These are phyloP conservation scores for Heterochromis multidens DNA, from an alignment of 2,113 vertebrate species.

Conservation along the genomic window DNA sequence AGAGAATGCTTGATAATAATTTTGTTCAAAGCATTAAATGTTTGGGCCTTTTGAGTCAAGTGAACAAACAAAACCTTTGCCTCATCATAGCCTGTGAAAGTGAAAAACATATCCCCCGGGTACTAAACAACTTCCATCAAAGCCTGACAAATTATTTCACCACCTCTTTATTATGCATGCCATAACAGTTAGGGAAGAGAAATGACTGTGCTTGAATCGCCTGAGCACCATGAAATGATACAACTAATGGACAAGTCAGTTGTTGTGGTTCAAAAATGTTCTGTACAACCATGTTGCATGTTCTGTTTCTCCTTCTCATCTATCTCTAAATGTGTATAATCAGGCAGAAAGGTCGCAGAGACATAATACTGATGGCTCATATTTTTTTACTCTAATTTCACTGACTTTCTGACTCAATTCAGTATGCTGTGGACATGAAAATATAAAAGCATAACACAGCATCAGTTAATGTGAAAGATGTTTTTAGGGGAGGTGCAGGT, in stretches of 20 bases:
- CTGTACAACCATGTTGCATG: slow-evolving; percentile 32
- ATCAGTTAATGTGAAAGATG: not conserved
- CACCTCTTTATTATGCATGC: slow-evolving; percentile 56
- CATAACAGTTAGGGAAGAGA: slow-evolving; percentile 25
- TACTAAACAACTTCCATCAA: slow-evolving; percentile 49
- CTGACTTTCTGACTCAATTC: not conserved
- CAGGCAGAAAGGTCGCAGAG: slow-evolving; percentile 11
- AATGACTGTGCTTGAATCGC: slow-evolving; percentile 50
- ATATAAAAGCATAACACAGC: not conserved
- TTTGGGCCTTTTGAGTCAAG: slow-evolving; percentile 41
- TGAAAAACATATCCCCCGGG: not conserved
- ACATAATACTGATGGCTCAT: not conserved
- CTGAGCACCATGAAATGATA: slow-evolving; percentile 62
- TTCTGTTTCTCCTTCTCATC: slow-evolving; percentile 12
- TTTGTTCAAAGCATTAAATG: slow-evolving; percentile 61
- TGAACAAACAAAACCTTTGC: slow-evolving; percentile 26
- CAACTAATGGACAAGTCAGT: slow-evolving; percentile 32
- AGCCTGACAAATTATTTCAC: slow-evolving; percentile 47
- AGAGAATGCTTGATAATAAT: slow-evolving; percentile 57
- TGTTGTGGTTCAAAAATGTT: slow-evolving; percentile 38
- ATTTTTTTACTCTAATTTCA: not conserved
- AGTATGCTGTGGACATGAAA: not conserved
- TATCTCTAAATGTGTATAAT: slow-evolving; percentile 27
- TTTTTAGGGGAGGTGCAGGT: not conserved
- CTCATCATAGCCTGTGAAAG: slow-evolving; percentile 11